Percentiles rank a stretch among this genome's conserved stretches.
These are phyloP conservation scores for Meteorus cinctellus DNA, from an alignment of 2,888 invertebrate species.

Conservation along the genomic window DNA sequence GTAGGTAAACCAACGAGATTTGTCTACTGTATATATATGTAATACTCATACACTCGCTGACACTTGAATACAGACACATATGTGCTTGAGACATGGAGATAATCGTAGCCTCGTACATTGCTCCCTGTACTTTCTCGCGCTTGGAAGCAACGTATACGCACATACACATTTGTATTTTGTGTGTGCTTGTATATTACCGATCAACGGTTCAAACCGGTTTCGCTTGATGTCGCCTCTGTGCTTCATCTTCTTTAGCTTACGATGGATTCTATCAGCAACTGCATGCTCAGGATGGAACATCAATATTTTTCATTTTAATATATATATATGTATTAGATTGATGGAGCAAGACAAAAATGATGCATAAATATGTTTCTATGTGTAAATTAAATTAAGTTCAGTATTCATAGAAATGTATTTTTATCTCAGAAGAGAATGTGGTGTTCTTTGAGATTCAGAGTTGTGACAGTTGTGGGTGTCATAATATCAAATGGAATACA, in stretches of 20 bases:
- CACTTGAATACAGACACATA: background rate
- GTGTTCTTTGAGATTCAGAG: no score
- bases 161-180: background rate
- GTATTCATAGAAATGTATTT: no score
- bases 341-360: no score
- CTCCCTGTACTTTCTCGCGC: slow-evolving; percentile 38
- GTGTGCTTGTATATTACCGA: slow-evolving; percentile 37
- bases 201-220: slow-evolving; percentile 59
- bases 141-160: slow-evolving; percentile 9
- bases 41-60: no score
- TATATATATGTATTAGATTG: no score
- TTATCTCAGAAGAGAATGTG: no score
- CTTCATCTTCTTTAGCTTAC: slow-evolving; percentile 13
- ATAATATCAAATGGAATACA: no score
- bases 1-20: background rate
- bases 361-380: no score
- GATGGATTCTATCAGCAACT: background rate
- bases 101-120: slow-evolving; percentile 39
- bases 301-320: background rate
- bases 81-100: background rate
- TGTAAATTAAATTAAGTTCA: no score
- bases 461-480: no score
- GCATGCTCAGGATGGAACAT: background rate
- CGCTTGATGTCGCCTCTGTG: slow-evolving; percentile 39
- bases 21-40: no score